Evolutionary conservation across 2,113 vertebrate genomes (phyloP).

Genomic region (Rostratula benghalensis): DNA sequence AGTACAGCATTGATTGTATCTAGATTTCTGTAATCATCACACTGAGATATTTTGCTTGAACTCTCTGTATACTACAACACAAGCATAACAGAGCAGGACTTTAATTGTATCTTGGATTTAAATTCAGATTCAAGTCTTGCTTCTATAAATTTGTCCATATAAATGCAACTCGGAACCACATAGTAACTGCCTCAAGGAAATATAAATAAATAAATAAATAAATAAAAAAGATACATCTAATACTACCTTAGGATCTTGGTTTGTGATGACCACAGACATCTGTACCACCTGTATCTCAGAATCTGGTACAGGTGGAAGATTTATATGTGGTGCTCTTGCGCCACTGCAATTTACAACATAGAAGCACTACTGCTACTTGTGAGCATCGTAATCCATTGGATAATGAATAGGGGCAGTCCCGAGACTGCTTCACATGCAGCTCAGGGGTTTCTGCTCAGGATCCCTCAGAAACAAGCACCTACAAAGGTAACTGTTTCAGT

Average conservation of each 20-base stretch:
- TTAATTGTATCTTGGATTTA: neutral
- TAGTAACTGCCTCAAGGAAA: neutral
- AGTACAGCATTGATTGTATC: neutral
- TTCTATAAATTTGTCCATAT: neutral
- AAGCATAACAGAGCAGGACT: neutral
- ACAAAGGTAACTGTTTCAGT: neutral
- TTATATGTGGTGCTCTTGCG: neutral
- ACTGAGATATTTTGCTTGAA: neutral
- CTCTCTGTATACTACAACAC: neutral
- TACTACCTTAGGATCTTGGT: neutral
- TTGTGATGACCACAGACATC: neutral
- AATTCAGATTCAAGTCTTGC: neutral
- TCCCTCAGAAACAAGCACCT: neutral
- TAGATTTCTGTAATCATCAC: neutral
- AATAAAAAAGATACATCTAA: neutral
- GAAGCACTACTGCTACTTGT: neutral
- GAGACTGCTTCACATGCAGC: neutral
- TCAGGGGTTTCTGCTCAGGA: neutral
- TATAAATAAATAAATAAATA: neutral
- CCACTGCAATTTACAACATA: neutral
- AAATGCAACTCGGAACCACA: neutral
- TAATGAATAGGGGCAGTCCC: neutral
- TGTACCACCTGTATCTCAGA: neutral
- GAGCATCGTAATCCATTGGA: neutral
- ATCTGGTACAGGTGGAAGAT: neutral